Percentiles rank a stretch among this genome's conserved stretches.
These are phyloP conservation scores for Micrasema minimum DNA, from an alignment of 1,140 invertebrate species.

Conservation along the genomic window DNA sequence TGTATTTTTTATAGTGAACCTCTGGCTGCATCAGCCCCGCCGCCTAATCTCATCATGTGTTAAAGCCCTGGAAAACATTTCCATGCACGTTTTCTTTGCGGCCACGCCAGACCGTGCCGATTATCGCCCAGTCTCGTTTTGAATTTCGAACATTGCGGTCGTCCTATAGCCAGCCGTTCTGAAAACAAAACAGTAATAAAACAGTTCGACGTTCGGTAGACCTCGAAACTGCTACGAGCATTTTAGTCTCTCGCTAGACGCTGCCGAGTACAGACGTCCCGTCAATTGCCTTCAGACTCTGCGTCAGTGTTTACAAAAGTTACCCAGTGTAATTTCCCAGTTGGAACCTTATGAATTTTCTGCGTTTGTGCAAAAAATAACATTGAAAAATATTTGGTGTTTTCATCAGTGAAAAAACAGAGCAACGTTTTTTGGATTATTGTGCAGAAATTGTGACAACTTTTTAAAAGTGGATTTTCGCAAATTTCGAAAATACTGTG, in stretches of 20 bases:
- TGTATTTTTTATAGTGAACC: too few relatives aligned
- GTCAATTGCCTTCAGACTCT: neutral
- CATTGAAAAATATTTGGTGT: too few relatives aligned
- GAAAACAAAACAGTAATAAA: slow-evolving; percentile 28
- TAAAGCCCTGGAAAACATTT: slow-evolving; percentile 21
- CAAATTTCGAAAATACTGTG: neutral
- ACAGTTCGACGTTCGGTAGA: slow-evolving; percentile 26
- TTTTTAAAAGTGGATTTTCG: neutral
- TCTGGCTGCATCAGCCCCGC: too few relatives aligned
- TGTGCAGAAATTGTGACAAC: neutral
- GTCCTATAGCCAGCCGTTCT: neutral
- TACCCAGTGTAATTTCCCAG: too few relatives aligned
- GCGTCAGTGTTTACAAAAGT: too few relatives aligned
- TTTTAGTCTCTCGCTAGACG: slow-evolving; percentile 31
- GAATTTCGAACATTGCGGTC: slow-evolving; percentile 32
- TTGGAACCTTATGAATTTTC: too few relatives aligned
- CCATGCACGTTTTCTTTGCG: slow-evolving; percentile 35
- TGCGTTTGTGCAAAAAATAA: too few relatives aligned
- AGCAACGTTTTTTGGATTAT: neutral
- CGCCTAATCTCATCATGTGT: slow-evolving; percentile 1
- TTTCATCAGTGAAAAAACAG: slow-evolving; percentile 4
- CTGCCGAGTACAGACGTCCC: neutral
- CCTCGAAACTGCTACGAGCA: slow-evolving; percentile 5
- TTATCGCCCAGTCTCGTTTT: slow-evolving; percentile 37
- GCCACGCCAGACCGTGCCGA: slow-evolving; percentile 25